Evolutionary conservation across 1,140 invertebrate genomes (phyloP), one percentile per base, ranked within the genome.

Genomic region (Muscidifurax raptorellus): DNA sequence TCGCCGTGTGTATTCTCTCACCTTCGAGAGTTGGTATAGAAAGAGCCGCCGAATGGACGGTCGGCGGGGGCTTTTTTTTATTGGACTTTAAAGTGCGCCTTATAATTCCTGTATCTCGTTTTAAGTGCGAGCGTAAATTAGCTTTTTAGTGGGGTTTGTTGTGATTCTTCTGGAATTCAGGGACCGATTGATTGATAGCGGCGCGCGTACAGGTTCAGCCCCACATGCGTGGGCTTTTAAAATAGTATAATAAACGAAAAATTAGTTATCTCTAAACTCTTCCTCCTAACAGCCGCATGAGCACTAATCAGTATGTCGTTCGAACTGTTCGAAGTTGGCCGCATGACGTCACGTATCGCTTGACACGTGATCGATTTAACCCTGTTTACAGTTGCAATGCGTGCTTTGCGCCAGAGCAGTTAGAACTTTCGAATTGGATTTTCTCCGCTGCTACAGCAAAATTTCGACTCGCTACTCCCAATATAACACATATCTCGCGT

Each of bases 301-400:
- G 18, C 13, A 10, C 44, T 47, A 10, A 47, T 1, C 47, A 12
- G 1, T 52, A 52, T n/a, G 2, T 59, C 5, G n/a, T 22, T 2
- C n/a, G 18, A 22, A 59, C 18, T 12, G 44, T 12, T 59, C 52
- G 27, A 69, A 18, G 30, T 59, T 13, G 2, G n/a, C 18, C 67
- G 32, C 9, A 59, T 67, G 80, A 75, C 32, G 71, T 32, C 74
- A 25, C 82, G 27, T 67, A 69, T 10, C 59, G 52, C 27, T 28
- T 30, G 32, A 32, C 74, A 30, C 15, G 59, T 69, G 32, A 83
- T 76, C 59, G 69, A 47, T 83, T 77, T 83, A 69, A 83, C 75
- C 18, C 74, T 69, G 74, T 77, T 83, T 69, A 76, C 64, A 77
- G 82, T 77, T 36, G 72, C 27, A 77, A 77, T 69, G 64, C n/a